These are phyloP conservation scores for Scaptomyza parva DNA, from an alignment of 2,888 invertebrate genomes.

Conservation along the genomic window DNA sequence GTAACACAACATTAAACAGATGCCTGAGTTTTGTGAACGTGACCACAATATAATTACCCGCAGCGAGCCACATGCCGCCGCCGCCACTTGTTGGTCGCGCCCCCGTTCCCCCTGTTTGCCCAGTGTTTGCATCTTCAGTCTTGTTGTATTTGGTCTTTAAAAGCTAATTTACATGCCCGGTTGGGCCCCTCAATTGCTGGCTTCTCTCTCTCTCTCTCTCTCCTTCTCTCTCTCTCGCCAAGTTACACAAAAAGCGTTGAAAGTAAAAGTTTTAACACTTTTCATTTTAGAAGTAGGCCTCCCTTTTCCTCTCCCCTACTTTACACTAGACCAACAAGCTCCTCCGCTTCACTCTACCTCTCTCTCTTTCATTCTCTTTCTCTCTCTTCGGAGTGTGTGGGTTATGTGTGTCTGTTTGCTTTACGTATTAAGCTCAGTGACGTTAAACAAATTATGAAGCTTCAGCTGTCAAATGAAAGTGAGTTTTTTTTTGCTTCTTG, in stretches of 20 bases:
- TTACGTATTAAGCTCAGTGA: conserved; percentile 68
- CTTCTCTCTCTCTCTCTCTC: too few species aligned
- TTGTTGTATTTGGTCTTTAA: conserved; percentile 60
- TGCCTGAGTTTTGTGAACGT: conserved; percentile 76
- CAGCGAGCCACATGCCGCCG: conserved; percentile 53
- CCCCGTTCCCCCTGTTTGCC: background rate
- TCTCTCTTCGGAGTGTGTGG: conserved; percentile 26
- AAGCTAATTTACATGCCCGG: conserved; percentile 73
- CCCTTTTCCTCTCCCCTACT: background rate
- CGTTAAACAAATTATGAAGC: conserved; percentile 66
- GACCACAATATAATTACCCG: conserved; percentile 82
- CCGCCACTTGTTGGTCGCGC: conserved; percentile 69
- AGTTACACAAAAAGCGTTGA: conserved; percentile 57
- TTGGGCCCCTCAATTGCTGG: background rate
- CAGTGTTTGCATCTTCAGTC: conserved; percentile 11
- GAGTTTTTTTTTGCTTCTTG: conserved; percentile 27
- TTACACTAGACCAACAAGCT: background rate
- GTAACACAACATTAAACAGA: conserved; percentile 80
- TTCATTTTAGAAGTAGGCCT: conserved; percentile 73
- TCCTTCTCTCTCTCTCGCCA: conserved; percentile 5
- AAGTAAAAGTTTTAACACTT: conserved; percentile 80
- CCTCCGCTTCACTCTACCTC: background rate
- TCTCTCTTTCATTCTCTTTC: conserved; percentile 6
- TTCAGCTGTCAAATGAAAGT: conserved; percentile 70
- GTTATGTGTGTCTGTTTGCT: conserved; percentile 60